Percentiles rank a stretch among this genome's conserved stretches.
Conservation (phyloP, 2,888 invertebrate genomes). For the Drosophila multiciliata region DNA sequence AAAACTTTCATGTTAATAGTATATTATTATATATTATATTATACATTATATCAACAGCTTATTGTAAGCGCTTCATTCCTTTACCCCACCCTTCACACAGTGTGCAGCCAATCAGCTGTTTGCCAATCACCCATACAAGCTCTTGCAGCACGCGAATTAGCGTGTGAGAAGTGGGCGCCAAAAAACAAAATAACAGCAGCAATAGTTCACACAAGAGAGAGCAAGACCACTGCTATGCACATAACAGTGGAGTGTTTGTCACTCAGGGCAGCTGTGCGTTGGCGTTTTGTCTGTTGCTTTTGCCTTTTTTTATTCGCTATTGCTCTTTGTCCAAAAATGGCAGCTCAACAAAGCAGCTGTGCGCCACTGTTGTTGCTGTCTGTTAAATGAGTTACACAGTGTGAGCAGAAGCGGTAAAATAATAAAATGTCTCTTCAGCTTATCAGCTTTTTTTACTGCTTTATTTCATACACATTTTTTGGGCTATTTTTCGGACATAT, state of each 20-base stretch:
- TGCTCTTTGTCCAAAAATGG: slow-evolving; percentile 53
- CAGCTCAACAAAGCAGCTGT: slow-evolving; percentile 52
- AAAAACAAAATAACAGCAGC: slow-evolving; percentile 61
- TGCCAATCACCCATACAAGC: slow-evolving; percentile 38
- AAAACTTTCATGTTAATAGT: not conserved
- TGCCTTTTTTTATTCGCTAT: slow-evolving; percentile 8
- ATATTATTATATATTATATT: not conserved
- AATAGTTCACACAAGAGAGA: slow-evolving; percentile 38
- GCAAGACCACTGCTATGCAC: slow-evolving; percentile 37
- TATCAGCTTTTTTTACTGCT: not conserved
- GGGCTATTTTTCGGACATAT: not conserved
- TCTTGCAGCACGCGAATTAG: slow-evolving; percentile 69
- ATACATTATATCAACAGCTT: slow-evolving; percentile 1
- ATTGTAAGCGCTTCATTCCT: slow-evolving; percentile 18
- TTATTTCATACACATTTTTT: not conserved
- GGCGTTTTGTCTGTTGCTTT: slow-evolving; percentile 27
- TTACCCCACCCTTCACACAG: not conserved
- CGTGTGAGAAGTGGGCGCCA: slow-evolving; percentile 66
- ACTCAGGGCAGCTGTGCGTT: slow-evolving; percentile 22
- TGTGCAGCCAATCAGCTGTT: slow-evolving; percentile 61
- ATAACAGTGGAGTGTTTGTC: slow-evolving; percentile 6
- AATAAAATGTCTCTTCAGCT: not conserved
- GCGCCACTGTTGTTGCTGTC: slow-evolving; percentile 26
- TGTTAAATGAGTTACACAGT: not conserved
- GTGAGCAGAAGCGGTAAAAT: not conserved